phyloP scores from a whole-genome alignment of 2,797 vertebrate species.

The Arctocebus calabarensis region DNA sequence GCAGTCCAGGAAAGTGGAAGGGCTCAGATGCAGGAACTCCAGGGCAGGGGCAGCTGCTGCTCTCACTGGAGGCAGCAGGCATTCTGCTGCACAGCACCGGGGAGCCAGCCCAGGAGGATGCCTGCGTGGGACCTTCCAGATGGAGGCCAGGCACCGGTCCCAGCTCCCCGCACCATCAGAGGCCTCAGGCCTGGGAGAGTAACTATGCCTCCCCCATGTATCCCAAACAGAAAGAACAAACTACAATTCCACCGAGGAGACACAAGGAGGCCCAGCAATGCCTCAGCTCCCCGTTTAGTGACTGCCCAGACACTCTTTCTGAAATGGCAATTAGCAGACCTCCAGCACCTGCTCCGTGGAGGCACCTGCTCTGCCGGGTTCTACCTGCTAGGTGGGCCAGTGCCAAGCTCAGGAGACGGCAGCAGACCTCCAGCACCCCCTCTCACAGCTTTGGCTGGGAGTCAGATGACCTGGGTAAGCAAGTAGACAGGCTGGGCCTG shows the following conservation, averaged over 20 bases:
- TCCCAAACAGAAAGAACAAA: not conserved
- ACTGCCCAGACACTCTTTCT: not conserved
- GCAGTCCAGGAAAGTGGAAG: not conserved
- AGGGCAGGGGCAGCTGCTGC: not conserved
- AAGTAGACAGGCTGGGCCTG: not conserved
- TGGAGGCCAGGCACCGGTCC: not conserved
- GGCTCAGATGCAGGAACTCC: not conserved
- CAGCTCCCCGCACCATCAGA: not conserved
- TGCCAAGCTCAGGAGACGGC: fast-evolving
- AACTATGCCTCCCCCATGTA: not conserved
- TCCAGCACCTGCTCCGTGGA: fast-evolving
- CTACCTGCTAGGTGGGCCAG: not conserved
- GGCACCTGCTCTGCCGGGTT: too few species aligned
- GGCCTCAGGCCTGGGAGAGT: not conserved
- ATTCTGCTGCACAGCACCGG: not conserved
- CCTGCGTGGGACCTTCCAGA: not conserved
- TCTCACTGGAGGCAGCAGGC: not conserved
- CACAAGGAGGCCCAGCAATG: fast-evolving
- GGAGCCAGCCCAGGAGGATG: not conserved
- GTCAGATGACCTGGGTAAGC: fast-evolving
- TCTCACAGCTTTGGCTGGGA: not conserved
- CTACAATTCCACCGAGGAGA: fast-evolving
- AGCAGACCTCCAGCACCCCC: too few species aligned
- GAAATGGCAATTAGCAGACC: fast-evolving
- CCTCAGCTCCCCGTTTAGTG: fast-evolving